Percentiles rank a stretch among this genome's conserved stretches.
Conservation (phyloP, 2,888 invertebrate genomes). For the Brachyptera putata region DNA sequence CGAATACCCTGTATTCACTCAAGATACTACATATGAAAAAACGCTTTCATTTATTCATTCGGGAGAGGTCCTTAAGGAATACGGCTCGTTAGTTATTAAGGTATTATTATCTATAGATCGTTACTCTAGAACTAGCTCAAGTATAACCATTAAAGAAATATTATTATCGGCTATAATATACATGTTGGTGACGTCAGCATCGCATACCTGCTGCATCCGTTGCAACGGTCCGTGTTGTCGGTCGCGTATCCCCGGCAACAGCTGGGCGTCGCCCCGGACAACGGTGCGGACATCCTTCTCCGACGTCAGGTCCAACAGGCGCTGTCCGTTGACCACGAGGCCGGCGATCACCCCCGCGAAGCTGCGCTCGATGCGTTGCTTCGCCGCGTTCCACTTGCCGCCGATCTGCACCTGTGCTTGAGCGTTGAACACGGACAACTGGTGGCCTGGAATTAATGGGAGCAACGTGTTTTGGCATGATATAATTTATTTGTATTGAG, state of each 20-base stretch:
- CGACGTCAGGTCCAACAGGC: conserved; percentile 80
- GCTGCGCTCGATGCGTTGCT: conserved; percentile 66
- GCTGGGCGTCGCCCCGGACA: conserved; percentile 77
- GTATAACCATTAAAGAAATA: no score
- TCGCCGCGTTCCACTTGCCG: conserved; percentile 69
- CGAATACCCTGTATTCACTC: no score
- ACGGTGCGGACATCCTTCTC: conserved; percentile 74
- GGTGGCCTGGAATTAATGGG: conserved; percentile 70
- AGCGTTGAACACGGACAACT: conserved; percentile 84
- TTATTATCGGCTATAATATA: no score
- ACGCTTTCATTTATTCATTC: no score
- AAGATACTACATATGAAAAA: no score
- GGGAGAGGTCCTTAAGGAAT: no score
- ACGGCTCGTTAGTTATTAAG: no score
- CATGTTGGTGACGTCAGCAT: background rate
- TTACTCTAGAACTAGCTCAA: no score
- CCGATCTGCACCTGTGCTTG: conserved; percentile 87
- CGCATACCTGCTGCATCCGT: conserved; percentile 78
- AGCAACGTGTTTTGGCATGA: no score
- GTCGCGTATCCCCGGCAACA: conserved; percentile 60
- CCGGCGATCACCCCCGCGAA: conserved; percentile 89
- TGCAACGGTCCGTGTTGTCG: conserved; percentile 52
- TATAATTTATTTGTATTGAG: no score
- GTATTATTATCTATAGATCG: no score
- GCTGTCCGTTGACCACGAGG: conserved; percentile 78